Percentiles rank a stretch among this genome's conserved stretches.
phyloP scores from a whole-genome alignment of 2,113 vertebrate species.

The Cottus gobio region DNA sequence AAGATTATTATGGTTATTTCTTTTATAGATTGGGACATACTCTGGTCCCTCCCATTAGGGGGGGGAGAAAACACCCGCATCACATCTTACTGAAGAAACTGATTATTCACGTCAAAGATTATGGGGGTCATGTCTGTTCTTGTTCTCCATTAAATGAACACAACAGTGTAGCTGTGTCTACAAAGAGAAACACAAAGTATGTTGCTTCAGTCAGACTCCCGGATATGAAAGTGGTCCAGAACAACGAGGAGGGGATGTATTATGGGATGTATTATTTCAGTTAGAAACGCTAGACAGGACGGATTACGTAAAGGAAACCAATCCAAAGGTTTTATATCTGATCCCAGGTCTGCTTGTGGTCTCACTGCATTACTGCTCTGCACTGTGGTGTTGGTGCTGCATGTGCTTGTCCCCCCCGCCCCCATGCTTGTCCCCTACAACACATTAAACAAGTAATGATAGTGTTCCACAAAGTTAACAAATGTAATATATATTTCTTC shows the following conservation, averaged over 20 bases:
- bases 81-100: not conserved
- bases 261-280: conserved; percentile 10
- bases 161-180: not conserved
- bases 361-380: conserved; percentile 45
- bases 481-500: not conserved
- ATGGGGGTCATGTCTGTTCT: not conserved
- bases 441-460: not conserved
- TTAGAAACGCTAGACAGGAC: not conserved
- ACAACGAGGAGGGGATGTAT: not conserved
- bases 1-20: not conserved
- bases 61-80: not conserved
- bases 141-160: not conserved
- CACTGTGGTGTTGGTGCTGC: conserved; percentile 68
- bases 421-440: not conserved
- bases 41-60: not conserved
- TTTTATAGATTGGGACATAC: not conserved
- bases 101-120: not conserved
- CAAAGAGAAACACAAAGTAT: not conserved
- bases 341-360: conserved; percentile 71
- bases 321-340: conserved; percentile 5
- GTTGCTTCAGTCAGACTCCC: not conserved
- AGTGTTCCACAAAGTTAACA: not conserved
- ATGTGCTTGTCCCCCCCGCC: conserved; percentile 56
- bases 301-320: conserved; percentile 2
- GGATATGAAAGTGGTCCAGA: not conserved